Evolutionary conservation across 2,113 vertebrate genomes (phyloP).

Genomic region (Phaethon lepturus): DNA sequence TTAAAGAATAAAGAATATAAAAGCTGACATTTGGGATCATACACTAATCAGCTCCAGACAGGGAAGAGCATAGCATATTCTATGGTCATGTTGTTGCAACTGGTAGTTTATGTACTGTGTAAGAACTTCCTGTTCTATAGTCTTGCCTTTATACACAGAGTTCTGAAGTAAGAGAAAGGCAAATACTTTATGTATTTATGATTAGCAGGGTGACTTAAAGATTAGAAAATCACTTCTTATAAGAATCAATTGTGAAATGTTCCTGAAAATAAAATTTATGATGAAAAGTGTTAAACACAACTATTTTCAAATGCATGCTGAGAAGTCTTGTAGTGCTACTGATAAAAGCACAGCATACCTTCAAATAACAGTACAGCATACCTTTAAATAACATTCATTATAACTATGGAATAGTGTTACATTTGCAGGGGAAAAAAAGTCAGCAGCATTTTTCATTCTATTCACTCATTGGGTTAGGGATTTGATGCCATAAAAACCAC

Average conservation of each 20-base stretch:
- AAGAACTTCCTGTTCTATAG: background rate
- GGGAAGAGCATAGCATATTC: background rate
- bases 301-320: conserved; percentile 1
- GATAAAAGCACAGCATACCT: background rate
- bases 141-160: background rate
- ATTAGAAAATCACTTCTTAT: background rate
- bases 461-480: background rate
- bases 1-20: background rate
- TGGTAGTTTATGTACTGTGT: background rate
- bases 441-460: background rate
- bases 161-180: background rate
- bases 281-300: conserved; percentile 4
- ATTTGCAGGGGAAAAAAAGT: background rate
- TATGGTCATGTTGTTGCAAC: background rate
- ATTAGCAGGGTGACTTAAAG: background rate
- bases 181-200: background rate
- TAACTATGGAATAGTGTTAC: background rate
- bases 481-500: background rate
- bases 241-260: background rate
- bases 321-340: background rate
- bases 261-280: conserved; percentile 17
- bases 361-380: background rate
- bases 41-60: rapidly evolving
- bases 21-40: background rate
- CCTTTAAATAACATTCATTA: background rate